Percentiles rank a stretch among this genome's conserved stretches.
Evolutionary conservation across 2,888 invertebrate species (phyloP).

Genomic region (Matsumyia berberina): DNA sequence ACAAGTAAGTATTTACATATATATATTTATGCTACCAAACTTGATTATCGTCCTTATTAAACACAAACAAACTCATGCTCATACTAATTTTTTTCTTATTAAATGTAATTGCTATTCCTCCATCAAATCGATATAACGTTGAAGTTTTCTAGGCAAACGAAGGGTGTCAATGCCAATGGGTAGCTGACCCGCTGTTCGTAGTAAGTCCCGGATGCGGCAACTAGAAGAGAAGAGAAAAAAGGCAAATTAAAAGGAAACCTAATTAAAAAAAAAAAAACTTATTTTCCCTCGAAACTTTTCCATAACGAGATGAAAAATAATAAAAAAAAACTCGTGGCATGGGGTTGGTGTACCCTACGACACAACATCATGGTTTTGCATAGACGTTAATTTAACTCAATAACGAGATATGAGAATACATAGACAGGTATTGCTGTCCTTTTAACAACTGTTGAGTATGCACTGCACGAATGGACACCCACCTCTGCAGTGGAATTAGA

Average conservation of each 20-base stretch:
- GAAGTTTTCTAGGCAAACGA: slow-evolving; percentile 88
- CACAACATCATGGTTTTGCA: not conserved
- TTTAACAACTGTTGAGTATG: too few species aligned
- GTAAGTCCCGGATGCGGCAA: slow-evolving; percentile 87
- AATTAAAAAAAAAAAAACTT: slow-evolving; percentile 35
- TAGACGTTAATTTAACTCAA: slow-evolving; percentile 19
- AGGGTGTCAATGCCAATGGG: slow-evolving; percentile 90
- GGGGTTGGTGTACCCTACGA: not conserved
- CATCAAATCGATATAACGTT: slow-evolving; percentile 90
- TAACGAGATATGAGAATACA: too few species aligned
- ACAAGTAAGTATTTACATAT: slow-evolving; percentile 88
- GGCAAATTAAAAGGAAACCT: slow-evolving; percentile 8
- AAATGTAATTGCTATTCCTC: slow-evolving; percentile 84
- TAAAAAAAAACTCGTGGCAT: slow-evolving; percentile 11
- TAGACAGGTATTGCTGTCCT: not conserved
- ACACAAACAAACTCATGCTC: not conserved
- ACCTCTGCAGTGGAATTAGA: not conserved
- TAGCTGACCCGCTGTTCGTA: slow-evolving; percentile 89
- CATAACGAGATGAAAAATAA: slow-evolving; percentile 9
- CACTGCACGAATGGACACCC: not conserved
- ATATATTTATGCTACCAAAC: slow-evolving; percentile 9
- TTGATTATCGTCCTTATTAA: slow-evolving; percentile 1
- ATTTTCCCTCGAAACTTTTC: slow-evolving; percentile 18
- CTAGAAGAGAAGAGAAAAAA: slow-evolving; percentile 80
- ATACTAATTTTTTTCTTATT: slow-evolving; percentile 30